phyloP scores from a whole-genome alignment of 2,797 vertebrate genomes.

The Cyclopterus lumpus region DNA sequence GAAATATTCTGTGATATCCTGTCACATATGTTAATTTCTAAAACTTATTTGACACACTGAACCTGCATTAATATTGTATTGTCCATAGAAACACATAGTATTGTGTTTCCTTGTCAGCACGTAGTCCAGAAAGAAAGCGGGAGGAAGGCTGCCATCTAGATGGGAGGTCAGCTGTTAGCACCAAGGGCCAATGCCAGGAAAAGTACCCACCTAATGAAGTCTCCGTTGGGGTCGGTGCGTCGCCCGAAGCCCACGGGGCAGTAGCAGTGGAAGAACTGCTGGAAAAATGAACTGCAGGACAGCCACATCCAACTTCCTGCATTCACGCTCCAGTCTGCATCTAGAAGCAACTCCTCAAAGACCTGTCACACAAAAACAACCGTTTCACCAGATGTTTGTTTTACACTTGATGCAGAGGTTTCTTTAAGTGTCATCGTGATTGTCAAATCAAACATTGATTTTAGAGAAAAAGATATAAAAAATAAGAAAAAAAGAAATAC shows the following conservation, averaged over 20 bases:
- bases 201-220: conserved; percentile 86
- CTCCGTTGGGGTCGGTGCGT: conserved; percentile 87
- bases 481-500: no score
- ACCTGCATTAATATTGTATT: no score
- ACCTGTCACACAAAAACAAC: conserved; percentile 64
- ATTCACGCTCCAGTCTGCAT: conserved; percentile 88
- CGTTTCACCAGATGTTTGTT: not conserved
- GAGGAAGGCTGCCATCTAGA: conserved; percentile 52
- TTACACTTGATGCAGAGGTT: not conserved
- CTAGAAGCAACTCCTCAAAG: conserved; percentile 85
- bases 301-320: conserved; percentile 89
- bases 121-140: conserved; percentile 48
- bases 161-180: conserved; percentile 41
- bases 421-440: not conserved
- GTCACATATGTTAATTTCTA: no score
- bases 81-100: no score
- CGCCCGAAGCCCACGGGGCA: conserved; percentile 87
- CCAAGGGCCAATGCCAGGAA: conserved; percentile 54
- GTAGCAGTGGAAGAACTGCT: conserved; percentile 90
- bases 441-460: no score
- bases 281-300: conserved; percentile 87
- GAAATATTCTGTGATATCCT: not conserved
- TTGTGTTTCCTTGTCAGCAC: not conserved
- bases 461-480: no score
- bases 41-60: no score